A percentile compares a stretch with the other conserved stretches of the same genome.
These are phyloP conservation scores for Neoscelio sp. DNA, from an alignment of 2,888 invertebrate genomes.

Conservation along the genomic window DNA sequence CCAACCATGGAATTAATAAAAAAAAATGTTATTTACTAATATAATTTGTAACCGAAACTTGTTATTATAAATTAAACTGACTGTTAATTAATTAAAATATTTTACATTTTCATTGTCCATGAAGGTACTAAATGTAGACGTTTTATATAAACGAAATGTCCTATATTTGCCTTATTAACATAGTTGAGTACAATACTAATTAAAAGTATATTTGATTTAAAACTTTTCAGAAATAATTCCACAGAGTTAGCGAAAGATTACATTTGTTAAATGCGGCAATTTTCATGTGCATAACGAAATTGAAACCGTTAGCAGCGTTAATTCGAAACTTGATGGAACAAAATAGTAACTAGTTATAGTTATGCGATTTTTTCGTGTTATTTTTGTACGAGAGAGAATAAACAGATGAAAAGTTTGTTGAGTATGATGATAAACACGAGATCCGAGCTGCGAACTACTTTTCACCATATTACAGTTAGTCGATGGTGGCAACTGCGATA, in stretches of 20 bases:
- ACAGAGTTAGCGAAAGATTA: not conserved
- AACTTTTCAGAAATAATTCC: not conserved
- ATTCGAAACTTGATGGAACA: constrained; percentile 5
- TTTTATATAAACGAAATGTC: too few relatives aligned
- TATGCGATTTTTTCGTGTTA: constrained; percentile 37
- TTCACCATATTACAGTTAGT: constrained; percentile 38
- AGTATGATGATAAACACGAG: constrained; percentile 57
- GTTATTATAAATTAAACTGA: not conserved
- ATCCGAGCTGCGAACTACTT: constrained; percentile 54
- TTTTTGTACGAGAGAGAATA: constrained; percentile 42
- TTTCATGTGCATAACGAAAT: not conserved
- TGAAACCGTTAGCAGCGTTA: constrained; percentile 20
- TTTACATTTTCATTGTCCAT: too few relatives aligned
- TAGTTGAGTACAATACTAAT: not conserved
- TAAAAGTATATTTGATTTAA: not conserved
- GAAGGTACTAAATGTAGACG: too few relatives aligned
- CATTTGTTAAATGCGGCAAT: constrained; percentile 3
- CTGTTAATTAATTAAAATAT: not conserved
- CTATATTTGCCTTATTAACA: too few relatives aligned
- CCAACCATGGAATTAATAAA: too few relatives aligned
- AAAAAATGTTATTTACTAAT: constrained; percentile 5
- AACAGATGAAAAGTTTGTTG: constrained; percentile 57
- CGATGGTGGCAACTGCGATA: constrained; percentile 52
- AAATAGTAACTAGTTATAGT: constrained; percentile 39
- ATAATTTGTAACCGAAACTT: not conserved